phyloP scores from a whole-genome alignment of 2,888 invertebrate genomes.

The Protodeltote pygarga region DNA sequence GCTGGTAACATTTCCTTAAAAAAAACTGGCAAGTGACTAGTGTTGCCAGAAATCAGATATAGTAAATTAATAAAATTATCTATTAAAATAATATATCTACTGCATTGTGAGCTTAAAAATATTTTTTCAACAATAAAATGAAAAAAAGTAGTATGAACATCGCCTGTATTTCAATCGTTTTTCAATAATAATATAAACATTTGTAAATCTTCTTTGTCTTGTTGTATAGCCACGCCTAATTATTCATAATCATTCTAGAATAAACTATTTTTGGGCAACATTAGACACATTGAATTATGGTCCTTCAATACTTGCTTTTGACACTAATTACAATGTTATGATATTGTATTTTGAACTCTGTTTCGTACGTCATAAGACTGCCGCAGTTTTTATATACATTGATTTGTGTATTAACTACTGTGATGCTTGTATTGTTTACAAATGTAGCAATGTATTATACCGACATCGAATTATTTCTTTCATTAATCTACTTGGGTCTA shows the following conservation, averaged over 20 bases:
- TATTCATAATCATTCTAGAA: conserved; percentile 8
- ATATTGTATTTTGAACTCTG: conserved; percentile 4
- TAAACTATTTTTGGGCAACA: conserved; percentile 34
- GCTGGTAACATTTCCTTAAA: conserved; percentile 43
- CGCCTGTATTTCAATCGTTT: not conserved
- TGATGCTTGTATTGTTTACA: conserved; percentile 2
- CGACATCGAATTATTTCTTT: not conserved
- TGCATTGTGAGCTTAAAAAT: conserved; percentile 36
- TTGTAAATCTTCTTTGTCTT: conserved; percentile 6
- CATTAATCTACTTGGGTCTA: no score
- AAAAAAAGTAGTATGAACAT: conserved; percentile 23
- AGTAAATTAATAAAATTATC: conserved; percentile 18
- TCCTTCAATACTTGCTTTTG: not conserved
- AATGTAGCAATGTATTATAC: not conserved
- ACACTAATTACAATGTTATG: conserved; percentile 8
- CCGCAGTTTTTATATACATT: not conserved
- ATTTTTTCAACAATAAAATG: conserved; percentile 17
- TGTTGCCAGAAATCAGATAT: conserved; percentile 39
- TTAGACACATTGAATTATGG: conserved; percentile 20
- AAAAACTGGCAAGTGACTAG: conserved; percentile 35
- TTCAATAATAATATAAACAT: conserved; percentile 4
- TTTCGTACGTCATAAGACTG: not conserved
- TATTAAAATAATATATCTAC: conserved; percentile 22
- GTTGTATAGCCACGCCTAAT: conserved; percentile 11
- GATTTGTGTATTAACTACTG: not conserved